Evolutionary conservation across 2,888 invertebrate species (phyloP).

Genomic region (Cactoblastis cactorum): DNA sequence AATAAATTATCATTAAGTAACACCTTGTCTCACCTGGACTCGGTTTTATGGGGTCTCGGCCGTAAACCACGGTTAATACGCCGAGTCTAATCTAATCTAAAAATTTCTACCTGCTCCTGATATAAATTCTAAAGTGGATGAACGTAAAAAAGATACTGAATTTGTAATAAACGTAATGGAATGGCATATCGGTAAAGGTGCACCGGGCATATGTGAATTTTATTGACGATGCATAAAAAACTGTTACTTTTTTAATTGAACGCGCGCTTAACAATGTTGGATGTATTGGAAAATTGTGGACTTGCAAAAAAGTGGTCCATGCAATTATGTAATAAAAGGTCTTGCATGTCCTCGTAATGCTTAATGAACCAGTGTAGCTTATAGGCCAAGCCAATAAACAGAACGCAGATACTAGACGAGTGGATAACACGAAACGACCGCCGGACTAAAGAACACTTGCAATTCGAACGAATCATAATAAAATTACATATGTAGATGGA

Average conservation of each 20-base stretch:
- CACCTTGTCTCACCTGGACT: constrained; percentile 59
- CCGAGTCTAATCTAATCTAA: constrained; percentile 63
- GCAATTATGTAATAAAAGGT: constrained; percentile 66
- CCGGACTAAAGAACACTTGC: constrained; percentile 69
- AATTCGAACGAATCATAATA: constrained; percentile 48
- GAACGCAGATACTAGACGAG: constrained; percentile 45
- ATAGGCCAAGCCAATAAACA: constrained; percentile 63
- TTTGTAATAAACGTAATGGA: constrained; percentile 48
- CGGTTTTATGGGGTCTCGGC: constrained; percentile 54
- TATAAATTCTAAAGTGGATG: constrained; percentile 46
- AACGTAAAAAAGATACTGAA: constrained; percentile 39
- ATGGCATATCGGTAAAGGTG: constrained; percentile 40
- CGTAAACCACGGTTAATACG: constrained; percentile 57
- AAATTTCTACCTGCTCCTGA: constrained; percentile 63
- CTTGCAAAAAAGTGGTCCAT: constrained; percentile 39
- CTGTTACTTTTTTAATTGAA: constrained; percentile 37
- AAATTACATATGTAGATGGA: constrained; percentile 62
- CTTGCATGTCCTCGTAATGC: constrained; percentile 42
- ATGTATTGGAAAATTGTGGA: constrained; percentile 37
- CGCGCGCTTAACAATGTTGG: constrained; percentile 44
- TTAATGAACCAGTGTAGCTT: constrained; percentile 69
- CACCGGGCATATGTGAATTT: constrained; percentile 49
- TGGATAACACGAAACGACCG: constrained; percentile 43
- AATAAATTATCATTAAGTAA: constrained; percentile 77
- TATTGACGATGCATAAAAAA: constrained; percentile 38